A percentile compares a stretch with the other conserved stretches of the same genome.
Conservation (phyloP, 2,797 vertebrate genomes). For the Triplophysa bombifrons region DNA sequence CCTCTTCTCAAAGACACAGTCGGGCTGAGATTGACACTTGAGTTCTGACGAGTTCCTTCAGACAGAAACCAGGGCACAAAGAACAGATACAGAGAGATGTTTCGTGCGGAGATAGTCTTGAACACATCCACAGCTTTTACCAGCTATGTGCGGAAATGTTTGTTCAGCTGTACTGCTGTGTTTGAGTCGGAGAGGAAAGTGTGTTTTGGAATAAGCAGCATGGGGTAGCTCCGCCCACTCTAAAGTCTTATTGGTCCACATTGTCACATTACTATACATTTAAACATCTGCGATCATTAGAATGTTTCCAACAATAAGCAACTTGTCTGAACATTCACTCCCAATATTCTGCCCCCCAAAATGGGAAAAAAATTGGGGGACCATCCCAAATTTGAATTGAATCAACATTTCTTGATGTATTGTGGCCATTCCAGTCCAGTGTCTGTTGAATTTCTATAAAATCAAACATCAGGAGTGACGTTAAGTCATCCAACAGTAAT, state of each 20-base stretch:
- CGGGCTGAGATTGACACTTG: conserved; percentile 19
- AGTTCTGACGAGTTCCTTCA: conserved; percentile 17
- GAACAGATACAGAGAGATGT: conserved; percentile 12
- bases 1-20: neutral
- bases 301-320: neutral
- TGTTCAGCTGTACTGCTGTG: conserved; percentile 2
- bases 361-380: no score
- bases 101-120: conserved; percentile 9
- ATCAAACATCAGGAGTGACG: no score
- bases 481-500: no score
- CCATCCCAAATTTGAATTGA: no score
- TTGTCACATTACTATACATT: neutral
- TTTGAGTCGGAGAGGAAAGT: neutral
- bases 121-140: neutral
- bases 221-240: neutral
- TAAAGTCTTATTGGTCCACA: neutral
- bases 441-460: no score
- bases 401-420: no score
- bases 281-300: neutral
- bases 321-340: neutral
- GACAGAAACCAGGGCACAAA: conserved; percentile 13
- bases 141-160: neutral
- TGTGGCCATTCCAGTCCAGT: no score
- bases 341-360: no score
- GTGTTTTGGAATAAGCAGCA: neutral